Evolutionary conservation across 2,113 vertebrate species (phyloP).

Genomic region (Seriola dumerili): DNA sequence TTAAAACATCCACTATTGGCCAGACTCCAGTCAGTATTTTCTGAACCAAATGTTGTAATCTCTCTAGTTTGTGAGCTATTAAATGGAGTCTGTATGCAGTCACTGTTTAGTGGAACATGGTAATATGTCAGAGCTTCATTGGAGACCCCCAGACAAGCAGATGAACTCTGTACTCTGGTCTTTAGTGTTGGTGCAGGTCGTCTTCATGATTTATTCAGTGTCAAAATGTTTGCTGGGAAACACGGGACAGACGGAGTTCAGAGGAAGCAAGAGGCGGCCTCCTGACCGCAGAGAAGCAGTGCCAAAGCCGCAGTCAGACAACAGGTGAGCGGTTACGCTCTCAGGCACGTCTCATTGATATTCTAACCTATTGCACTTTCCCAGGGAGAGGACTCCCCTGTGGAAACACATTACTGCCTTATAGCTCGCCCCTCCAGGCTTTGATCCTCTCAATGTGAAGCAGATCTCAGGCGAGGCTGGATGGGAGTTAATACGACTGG

Average conservation of each 20-base stretch:
- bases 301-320: conserved; percentile 72
- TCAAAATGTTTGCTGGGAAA: conserved; percentile 57
- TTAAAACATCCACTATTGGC: too few species aligned
- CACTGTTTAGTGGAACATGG: not conserved
- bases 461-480: conserved; percentile 71
- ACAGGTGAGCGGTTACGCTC: conserved; percentile 84
- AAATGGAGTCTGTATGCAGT: too few species aligned
- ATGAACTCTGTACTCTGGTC: not conserved
- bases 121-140: not conserved
- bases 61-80: too few species aligned
- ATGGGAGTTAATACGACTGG: conserved; percentile 60
- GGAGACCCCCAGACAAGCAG: not conserved
- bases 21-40: too few species aligned
- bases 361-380: conserved; percentile 87
- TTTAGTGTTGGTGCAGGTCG: not conserved
- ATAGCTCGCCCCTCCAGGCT: conserved; percentile 54
- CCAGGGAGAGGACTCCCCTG: conserved; percentile 78
- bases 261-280: conserved; percentile 37
- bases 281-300: conserved; percentile 42
- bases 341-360: conserved; percentile 82
- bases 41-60: too few species aligned
- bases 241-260: not conserved
- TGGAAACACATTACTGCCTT: conserved; percentile 77
- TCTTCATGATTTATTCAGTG: conserved; percentile 55
- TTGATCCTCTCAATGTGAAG: conserved; percentile 81